A percentile compares a stretch with the other conserved stretches of the same genome.
These are phyloP conservation scores for Grus americana DNA, from an alignment of 2,113 vertebrate genomes.

Conservation along the genomic window DNA sequence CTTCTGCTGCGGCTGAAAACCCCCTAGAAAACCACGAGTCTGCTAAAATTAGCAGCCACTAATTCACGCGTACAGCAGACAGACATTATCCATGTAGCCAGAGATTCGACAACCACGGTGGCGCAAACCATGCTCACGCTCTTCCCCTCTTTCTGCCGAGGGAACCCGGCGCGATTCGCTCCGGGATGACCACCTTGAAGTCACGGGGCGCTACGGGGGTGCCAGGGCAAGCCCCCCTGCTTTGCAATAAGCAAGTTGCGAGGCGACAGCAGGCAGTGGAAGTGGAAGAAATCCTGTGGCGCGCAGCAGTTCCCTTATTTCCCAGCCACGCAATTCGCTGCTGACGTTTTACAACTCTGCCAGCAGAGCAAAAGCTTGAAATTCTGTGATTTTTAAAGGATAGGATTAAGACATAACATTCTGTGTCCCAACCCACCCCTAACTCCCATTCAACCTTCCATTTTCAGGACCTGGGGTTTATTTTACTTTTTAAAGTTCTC, in stretches of 20 bases:
- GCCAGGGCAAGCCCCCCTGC: too few species aligned
- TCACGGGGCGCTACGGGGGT: accelerated
- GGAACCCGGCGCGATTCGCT: neutral
- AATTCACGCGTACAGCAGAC: neutral
- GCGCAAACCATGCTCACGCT: neutral
- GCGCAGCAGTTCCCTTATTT: neutral
- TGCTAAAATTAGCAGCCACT: neutral
- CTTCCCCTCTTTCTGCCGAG: neutral
- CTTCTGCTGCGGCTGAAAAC: accelerated
- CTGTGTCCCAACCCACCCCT: neutral
- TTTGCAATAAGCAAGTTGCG: neutral
- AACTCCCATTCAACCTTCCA: accelerated
- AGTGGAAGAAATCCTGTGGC: neutral
- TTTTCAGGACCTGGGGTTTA: neutral
- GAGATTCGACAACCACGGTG: neutral
- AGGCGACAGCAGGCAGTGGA: neutral
- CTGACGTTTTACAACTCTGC: neutral
- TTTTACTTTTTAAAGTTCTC: neutral
- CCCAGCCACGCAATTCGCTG: neutral
- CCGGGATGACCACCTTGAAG: accelerated
- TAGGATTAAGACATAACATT: neutral
- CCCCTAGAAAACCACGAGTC: accelerated
- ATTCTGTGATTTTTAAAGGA: neutral
- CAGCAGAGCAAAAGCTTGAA: neutral
- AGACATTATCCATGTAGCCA: neutral